Percentiles rank a stretch among this genome's conserved stretches.
phyloP scores from a whole-genome alignment of 92 coral and sea anemone species.

The Isaurus tuberculatus region DNA sequence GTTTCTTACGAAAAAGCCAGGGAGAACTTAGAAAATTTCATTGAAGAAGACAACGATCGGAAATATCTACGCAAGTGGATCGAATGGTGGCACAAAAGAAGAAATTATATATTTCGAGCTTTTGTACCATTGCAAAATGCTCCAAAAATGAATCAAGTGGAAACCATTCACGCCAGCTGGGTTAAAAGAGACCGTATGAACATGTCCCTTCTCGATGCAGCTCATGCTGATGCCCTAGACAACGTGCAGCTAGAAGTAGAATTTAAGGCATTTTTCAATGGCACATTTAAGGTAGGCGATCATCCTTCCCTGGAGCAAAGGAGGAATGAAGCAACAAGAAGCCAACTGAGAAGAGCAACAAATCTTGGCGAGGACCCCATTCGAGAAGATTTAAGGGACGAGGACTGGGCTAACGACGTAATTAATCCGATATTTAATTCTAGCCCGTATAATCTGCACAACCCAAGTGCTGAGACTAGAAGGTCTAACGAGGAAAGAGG shows the following conservation, averaged over 20 bases:
- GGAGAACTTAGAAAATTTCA: slow-evolving; percentile 16
- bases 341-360: slow-evolving; percentile 29
- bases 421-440: neutral
- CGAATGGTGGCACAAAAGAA: slow-evolving; percentile 67
- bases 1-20: slow-evolving; percentile 17
- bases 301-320: slow-evolving; percentile 46
- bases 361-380: slow-evolving; percentile 43
- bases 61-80: slow-evolving; percentile 45
- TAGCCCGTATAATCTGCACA: slow-evolving; percentile 34
- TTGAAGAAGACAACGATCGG: neutral
- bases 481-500: slow-evolving; percentile 31
- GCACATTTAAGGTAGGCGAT: slow-evolving; percentile 47
- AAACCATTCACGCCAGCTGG: slow-evolving; percentile 55
- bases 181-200: slow-evolving; percentile 66
- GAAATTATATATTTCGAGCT: slow-evolving; percentile 61
- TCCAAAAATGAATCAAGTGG: slow-evolving; percentile 55
- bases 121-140: slow-evolving; percentile 49
- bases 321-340: slow-evolving; percentile 16
- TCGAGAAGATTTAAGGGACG: slow-evolving; percentile 11
- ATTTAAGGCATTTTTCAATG: slow-evolving; percentile 49
- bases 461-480: slow-evolving; percentile 46
- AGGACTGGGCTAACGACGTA: neutral
- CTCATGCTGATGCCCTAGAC: slow-evolving; percentile 54
- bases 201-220: slow-evolving; percentile 59
- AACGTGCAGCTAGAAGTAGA: slow-evolving; percentile 52